phyloP scores from a whole-genome alignment of 2,113 vertebrate species.

The western clawed frog (Xenopus tropicalis) region DNA sequence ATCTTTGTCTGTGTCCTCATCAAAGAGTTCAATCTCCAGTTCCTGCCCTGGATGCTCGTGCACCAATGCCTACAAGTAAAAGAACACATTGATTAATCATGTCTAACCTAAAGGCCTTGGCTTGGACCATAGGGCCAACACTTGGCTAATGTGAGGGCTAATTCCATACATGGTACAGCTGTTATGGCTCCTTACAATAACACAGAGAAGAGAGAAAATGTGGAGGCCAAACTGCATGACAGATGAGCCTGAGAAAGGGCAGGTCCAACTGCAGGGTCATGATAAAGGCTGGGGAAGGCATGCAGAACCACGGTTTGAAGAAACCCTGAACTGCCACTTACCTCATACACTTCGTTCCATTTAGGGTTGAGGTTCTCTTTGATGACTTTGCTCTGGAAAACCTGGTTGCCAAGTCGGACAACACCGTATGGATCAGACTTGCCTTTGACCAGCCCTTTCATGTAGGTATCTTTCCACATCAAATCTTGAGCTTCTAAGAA shows the following conservation, averaged over 20 bases:
- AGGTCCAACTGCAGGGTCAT: too few species aligned
- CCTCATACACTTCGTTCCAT: constrained; percentile 96
- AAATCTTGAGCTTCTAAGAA: constrained; percentile 91
- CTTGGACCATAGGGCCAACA: too few species aligned
- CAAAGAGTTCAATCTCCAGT: constrained; percentile 87
- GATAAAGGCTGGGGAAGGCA: too few species aligned
- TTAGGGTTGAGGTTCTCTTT: constrained; percentile 85
- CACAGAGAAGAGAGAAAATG: too few species aligned
- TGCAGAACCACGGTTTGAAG: too few species aligned
- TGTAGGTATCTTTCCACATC: constrained; percentile 81
- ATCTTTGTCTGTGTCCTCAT: constrained; percentile 93
- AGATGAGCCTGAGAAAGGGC: too few species aligned
- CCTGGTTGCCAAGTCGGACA: constrained; percentile 76
- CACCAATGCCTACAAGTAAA: constrained; percentile 69
- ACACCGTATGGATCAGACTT: constrained; percentile 96
- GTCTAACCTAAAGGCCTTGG: too few species aligned
- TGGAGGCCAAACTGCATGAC: too few species aligned
- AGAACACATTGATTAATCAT: neutral
- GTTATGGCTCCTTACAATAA: too few species aligned
- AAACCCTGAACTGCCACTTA: constrained; percentile 56
- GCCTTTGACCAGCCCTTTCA: constrained; percentile 90
- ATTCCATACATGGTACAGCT: too few species aligned
- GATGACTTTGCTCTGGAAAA: constrained; percentile 87
- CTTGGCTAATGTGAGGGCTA: too few species aligned
- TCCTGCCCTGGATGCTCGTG: constrained; percentile 74